phyloP scores from a whole-genome alignment of 2,113 vertebrate genomes.

The Myrmophylax atrothorax region DNA sequence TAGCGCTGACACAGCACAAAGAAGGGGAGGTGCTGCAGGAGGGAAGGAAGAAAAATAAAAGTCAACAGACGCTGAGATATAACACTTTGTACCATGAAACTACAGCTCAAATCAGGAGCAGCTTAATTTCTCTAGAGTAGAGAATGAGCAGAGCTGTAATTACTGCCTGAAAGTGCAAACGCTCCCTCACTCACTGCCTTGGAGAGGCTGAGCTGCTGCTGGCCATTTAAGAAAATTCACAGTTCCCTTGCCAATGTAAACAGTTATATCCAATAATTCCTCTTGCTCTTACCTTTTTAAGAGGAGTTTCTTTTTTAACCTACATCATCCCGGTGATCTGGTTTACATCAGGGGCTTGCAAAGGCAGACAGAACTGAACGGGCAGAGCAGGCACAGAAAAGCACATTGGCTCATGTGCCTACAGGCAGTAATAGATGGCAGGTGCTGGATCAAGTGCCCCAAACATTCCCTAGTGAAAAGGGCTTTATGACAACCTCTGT shows the following conservation, averaged over 20 bases:
- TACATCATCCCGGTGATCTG: background rate
- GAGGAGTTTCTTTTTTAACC: background rate
- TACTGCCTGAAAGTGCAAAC: conserved; percentile 36
- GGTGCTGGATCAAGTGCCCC: background rate
- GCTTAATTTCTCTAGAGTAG: conserved; percentile 58
- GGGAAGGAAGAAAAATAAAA: background rate
- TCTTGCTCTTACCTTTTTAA: background rate
- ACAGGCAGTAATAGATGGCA: background rate
- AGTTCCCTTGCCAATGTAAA: conserved; percentile 15
- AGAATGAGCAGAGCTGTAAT: conserved; percentile 55
- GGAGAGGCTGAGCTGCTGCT: background rate
- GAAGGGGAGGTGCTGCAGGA: background rate
- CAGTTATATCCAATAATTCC: background rate
- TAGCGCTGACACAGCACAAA: conserved; percentile 11
- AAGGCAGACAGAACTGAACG: background rate
- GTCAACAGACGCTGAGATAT: background rate
- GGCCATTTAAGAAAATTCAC: conserved; percentile 48
- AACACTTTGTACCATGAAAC: background rate
- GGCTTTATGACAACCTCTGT: background rate
- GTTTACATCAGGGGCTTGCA: background rate
- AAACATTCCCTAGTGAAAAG: background rate
- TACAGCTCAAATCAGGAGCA: conserved; percentile 20
- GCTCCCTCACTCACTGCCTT: background rate
- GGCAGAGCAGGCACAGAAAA: background rate
- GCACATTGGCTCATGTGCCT: background rate